These are phyloP conservation scores for Chrysolophus pictus DNA, from an alignment of 2,797 vertebrate genomes.

Conservation along the genomic window DNA sequence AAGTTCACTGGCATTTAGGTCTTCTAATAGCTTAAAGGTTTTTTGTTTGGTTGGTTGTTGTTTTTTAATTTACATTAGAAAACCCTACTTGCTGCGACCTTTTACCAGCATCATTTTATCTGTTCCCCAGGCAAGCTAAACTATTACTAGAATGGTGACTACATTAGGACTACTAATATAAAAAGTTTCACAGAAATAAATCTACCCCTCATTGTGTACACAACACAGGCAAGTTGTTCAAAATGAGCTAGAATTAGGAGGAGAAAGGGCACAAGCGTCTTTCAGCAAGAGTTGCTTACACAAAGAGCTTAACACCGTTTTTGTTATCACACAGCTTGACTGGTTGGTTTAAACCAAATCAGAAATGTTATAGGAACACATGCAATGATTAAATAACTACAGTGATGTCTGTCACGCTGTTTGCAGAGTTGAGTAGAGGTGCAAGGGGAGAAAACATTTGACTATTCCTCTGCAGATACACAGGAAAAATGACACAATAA, in stretches of 20 bases:
- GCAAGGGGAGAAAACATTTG: background rate
- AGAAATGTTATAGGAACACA: background rate
- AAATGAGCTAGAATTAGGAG: background rate
- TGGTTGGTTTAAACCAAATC: background rate
- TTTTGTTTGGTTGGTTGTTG: background rate
- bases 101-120: accelerated
- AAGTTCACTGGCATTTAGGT: background rate
- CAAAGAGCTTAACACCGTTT: background rate
- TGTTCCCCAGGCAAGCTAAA: background rate
- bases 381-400: background rate
- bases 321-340: background rate
- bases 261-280: background rate
- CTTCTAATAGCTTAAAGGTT: background rate
- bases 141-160: background rate
- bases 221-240: background rate
- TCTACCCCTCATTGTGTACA: background rate
- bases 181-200: background rate
- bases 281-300: background rate
- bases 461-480: background rate
- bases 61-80: background rate
- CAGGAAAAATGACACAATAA: background rate
- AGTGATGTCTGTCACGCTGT: background rate
- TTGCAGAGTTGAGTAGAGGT: background rate
- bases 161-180: background rate
- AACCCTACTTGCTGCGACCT: background rate